Evolutionary conservation across 2,888 invertebrate species (phyloP), one percentile per base, ranked within the genome.

Genomic region (Nebria brevicollis): DNA sequence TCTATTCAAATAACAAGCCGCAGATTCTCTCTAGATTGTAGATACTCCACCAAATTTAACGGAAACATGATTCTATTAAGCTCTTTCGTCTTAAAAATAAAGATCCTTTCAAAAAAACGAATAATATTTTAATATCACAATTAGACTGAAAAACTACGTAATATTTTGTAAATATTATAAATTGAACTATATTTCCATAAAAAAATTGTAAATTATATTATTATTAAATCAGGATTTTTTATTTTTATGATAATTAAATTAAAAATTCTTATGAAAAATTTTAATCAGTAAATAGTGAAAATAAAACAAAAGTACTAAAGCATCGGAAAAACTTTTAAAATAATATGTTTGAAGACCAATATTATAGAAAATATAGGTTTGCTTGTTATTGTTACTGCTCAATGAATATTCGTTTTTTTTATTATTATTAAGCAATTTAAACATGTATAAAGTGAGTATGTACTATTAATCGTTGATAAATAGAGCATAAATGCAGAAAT

Each of bases 401-500:
- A 54, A 54, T 54, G 54, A 54, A 54, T 54, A 54, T 8, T 11
- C 11, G 11, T 68, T 68, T 25, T 68, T 68, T 25, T 68, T 68
- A 25, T 68, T 15, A 7, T 25, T 68, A 7, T 25, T 68, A 25
- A 6, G 68, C 20, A 68, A 20, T 68, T 68, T 68, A 68, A 68
- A 68, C 26, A 6, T 68, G 25, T 54, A 6, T 15, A 68, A 20
- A 26, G 7, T 68, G 26, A 68, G 8, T 43, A 73, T 66, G 54
- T 73, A 78, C 15, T 78, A 78, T 72, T 78, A 66, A 26, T 54
- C 72, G 65, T 26, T 20, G 34, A n/a, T 41, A 78, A 79, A 79
- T 79, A 79, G 79, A 79, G 79, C 79, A 70, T 73, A 75, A 75
- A 25, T 74, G 74, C 66, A 73, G 66, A 65, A 68, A 74, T 79